A percentile compares a stretch with the other conserved stretches of the same genome.
phyloP scores from a whole-genome alignment of 2,888 invertebrate species.

The Leptothorax acervorum region DNA sequence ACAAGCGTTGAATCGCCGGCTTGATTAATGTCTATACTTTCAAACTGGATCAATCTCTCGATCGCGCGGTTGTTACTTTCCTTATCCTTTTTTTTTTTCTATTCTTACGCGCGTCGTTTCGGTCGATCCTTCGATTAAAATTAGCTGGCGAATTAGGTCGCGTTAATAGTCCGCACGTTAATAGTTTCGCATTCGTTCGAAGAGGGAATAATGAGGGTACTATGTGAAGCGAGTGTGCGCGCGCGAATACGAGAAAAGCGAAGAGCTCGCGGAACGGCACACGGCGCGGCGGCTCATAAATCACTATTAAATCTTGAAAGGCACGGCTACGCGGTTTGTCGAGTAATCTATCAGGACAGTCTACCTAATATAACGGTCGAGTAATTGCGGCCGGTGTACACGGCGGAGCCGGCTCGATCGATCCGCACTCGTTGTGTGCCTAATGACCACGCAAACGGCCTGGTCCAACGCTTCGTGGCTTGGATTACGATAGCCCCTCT shows the following conservation, averaged over 20 bases:
- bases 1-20: neutral
- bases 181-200: constrained; percentile 25
- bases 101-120: neutral
- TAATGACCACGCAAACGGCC: constrained; percentile 72
- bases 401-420: constrained; percentile 75
- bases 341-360: constrained; percentile 81
- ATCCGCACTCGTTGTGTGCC: constrained; percentile 72
- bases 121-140: constrained; percentile 10
- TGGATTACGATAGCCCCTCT: constrained; percentile 25
- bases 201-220: constrained; percentile 36
- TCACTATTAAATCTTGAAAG: constrained; percentile 83
- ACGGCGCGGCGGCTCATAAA: constrained; percentile 73
- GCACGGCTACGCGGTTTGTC: constrained; percentile 77
- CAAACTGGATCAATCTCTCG: constrained; percentile 25
- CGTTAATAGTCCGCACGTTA: constrained; percentile 38
- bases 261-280: constrained; percentile 18
- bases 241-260: constrained; percentile 30
- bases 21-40: constrained; percentile 38
- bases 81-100: neutral
- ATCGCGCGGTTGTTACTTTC: constrained; percentile 22
- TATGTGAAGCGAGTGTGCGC: neutral
- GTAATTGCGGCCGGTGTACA: constrained; percentile 73
- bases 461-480: constrained; percentile 50
- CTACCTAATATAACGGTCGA: constrained; percentile 77
- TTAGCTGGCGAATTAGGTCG: constrained; percentile 39